Conservation (phyloP, 2,888 invertebrate genomes). For the Crossocerus cetratus region DNA sequence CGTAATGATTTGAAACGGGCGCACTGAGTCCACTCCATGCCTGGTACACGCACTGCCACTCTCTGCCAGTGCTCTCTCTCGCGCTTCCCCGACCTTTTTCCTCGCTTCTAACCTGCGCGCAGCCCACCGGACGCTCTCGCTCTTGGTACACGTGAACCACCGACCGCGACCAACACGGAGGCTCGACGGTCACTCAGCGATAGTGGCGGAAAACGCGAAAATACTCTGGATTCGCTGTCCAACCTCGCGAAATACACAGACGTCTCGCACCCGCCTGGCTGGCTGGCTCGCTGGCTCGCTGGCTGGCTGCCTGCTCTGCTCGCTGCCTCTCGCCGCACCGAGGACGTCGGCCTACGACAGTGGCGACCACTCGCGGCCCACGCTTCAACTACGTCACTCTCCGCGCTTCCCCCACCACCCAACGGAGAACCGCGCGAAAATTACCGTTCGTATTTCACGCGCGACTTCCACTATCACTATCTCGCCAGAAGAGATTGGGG, state of each 20-base stretch:
- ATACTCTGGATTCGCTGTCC: slow-evolving; percentile 50
- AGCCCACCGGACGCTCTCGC: slow-evolving; percentile 35
- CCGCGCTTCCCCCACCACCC: neutral
- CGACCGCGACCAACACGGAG: slow-evolving; percentile 46
- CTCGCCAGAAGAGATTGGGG: neutral
- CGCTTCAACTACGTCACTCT: slow-evolving; percentile 29
- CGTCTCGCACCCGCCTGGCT: slow-evolving; percentile 27
- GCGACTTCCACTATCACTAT: no score
- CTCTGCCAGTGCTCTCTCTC: neutral
- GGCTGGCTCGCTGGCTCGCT: neutral
- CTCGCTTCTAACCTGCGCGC: slow-evolving; percentile 38
- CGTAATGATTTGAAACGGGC: slow-evolving; percentile 68
- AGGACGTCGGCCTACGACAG: slow-evolving; percentile 58
- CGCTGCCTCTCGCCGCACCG: slow-evolving; percentile 15
- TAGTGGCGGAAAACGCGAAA: slow-evolving; percentile 55
- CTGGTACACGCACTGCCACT: slow-evolving; percentile 55
- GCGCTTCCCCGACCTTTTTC: slow-evolving; percentile 17
- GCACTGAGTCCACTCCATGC: slow-evolving; percentile 68
- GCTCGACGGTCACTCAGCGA: slow-evolving; percentile 42
- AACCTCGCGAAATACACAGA: slow-evolving; percentile 54
- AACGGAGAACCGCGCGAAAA: neutral
- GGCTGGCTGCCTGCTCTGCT: slow-evolving; percentile 20
- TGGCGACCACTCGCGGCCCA: slow-evolving; percentile 59
- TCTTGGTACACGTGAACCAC: slow-evolving; percentile 30
- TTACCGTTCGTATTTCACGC: no score